A percentile compares a stretch with the other conserved stretches of the same genome.
These are phyloP conservation scores for Fissipunctia ypsillon DNA, from an alignment of 2,888 invertebrate genomes.

Conservation along the genomic window DNA sequence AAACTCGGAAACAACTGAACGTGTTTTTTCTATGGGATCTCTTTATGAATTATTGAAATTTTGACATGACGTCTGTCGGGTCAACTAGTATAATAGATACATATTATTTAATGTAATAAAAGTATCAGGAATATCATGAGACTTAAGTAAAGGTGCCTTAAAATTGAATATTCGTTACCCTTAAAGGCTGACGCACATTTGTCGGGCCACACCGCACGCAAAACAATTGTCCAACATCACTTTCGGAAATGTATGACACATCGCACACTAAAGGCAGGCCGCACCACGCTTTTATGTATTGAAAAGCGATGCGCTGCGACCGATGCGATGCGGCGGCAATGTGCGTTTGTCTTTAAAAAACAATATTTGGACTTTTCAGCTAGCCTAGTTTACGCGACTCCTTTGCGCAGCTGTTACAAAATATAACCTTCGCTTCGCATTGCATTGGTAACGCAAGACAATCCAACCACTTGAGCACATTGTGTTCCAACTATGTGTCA, in stretches of 20 bases:
- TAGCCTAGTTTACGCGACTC: not conserved
- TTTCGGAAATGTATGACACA: not conserved
- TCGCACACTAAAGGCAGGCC: not conserved
- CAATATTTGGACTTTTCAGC: not conserved
- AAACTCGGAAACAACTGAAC: too few species aligned
- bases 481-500: not conserved
- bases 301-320: not conserved
- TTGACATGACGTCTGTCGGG: too few species aligned
- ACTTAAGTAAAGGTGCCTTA: too few species aligned
- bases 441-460: conserved; percentile 2
- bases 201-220: too few species aligned
- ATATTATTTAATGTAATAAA: too few species aligned
- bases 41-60: too few species aligned
- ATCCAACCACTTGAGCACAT: conserved; percentile 4
- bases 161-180: too few species aligned
- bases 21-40: too few species aligned
- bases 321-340: not conserved
- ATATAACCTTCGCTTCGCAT: conserved; percentile 25
- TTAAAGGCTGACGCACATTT: too few species aligned
- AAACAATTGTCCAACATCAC: too few species aligned
- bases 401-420: conserved; percentile 31
- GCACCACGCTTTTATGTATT: not conserved
- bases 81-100: too few species aligned
- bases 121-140: not conserved
- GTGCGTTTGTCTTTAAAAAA: not conserved